These are phyloP conservation scores for Amphiura filiformis DNA, from an alignment of 35 echinoderm and acorn worm genomes.

Conservation along the genomic window DNA sequence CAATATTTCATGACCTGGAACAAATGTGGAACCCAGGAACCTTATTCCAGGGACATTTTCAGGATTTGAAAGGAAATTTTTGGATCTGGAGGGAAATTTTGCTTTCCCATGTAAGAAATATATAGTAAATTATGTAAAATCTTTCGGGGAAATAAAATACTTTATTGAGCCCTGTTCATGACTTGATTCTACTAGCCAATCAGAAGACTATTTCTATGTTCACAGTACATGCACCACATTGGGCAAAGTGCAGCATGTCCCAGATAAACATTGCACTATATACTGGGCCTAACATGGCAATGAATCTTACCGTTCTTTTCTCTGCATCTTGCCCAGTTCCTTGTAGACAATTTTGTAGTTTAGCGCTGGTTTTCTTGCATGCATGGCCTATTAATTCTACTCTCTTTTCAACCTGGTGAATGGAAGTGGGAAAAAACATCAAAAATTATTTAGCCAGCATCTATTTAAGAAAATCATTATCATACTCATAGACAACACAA, in stretches of 20 bases:
- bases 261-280: not conserved
- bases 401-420: constrained; percentile 92
- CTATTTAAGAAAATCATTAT: not conserved
- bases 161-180: too few species aligned
- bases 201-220: not conserved
- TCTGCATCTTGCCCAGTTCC: constrained; percentile 77
- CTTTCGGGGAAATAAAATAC: too few species aligned
- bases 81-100: too few species aligned
- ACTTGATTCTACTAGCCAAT: too few species aligned
- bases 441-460: not conserved
- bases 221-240: not conserved
- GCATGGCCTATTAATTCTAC: constrained; percentile 79
- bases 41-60: too few species aligned
- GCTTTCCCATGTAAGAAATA: too few species aligned
- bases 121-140: too few species aligned
- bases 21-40: too few species aligned
- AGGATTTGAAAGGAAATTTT: too few species aligned
- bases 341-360: constrained; percentile 68
- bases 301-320: constrained; percentile 73
- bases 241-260: not conserved
- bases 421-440: constrained; percentile 31
- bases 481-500: not conserved
- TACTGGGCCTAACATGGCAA: too few species aligned
- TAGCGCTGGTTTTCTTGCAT: constrained; percentile 75
- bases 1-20: too few species aligned